Base-by-base conservation (phyloP, 2,888 invertebrate genomes). In the Dexiosoma caninum region DNA sequence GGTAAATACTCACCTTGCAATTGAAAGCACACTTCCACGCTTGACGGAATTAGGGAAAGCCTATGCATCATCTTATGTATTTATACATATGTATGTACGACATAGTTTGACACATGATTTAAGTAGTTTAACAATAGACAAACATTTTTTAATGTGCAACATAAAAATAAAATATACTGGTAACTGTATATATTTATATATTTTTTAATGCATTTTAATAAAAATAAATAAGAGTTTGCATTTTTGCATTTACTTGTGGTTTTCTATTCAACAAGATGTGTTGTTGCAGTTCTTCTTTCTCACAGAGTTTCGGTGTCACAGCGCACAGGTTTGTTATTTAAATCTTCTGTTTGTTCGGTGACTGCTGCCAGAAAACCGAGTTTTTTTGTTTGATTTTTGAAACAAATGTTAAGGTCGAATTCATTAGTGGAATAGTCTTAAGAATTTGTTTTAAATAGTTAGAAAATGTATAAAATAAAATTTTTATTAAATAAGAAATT, bases 321-420 rank as follows among this genome's bases (percentile, higher is more conserved):
- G 42, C 42, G 21, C n/a, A 2, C 49, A 32, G 30, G 70, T 76
- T 71, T 64, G 60, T 37, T 27, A 66, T 40, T 67, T 67, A 66
- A 60, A 46, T 75, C 70, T 60, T 75, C 71, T 71, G 80, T 80
- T 53, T 71, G 19, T 16, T 23, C 12, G 2, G 32, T 6, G 46
- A 2, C 32, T 16, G n/a, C 1, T 30, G 14, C 27, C 27, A 5
- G 4, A 27, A n/a, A 27, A 8, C 21, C 12, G 37, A 37, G 1
- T 2, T 35, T 49, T 49, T 37, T 66, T 67, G 23, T 64, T 51
- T 2, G 51, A 32, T 60, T 60, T 53, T 12, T 46, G 66, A 66
- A 53, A 60, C 75, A 76, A 80, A 76, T 71, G 80, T 71, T 80
- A 80, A 80, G 80, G 80, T 80, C 64, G 71, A 76, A 66, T 71